phyloP scores from a whole-genome alignment of 2,888 invertebrate species.

The Drosophila ustulata region DNA sequence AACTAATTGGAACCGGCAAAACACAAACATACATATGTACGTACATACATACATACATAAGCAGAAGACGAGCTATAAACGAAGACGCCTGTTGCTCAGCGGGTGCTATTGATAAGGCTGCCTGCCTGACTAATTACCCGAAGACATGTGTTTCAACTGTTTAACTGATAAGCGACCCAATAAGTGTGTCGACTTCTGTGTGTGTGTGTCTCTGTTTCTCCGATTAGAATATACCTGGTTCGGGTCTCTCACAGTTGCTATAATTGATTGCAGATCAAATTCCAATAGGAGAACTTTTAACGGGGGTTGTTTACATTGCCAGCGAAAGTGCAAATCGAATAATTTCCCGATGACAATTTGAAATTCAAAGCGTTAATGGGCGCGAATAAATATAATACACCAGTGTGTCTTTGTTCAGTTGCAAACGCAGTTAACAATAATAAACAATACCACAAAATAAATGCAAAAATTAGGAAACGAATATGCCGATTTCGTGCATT shows the following conservation, averaged over 20 bases:
- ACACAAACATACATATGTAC: background rate
- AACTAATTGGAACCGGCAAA: slow-evolving; percentile 38
- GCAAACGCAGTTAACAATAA: background rate
- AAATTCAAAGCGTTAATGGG: slow-evolving; percentile 6
- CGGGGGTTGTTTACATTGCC: slow-evolving; percentile 32
- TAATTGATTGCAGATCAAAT: slow-evolving; percentile 69
- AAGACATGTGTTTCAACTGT: slow-evolving; percentile 57
- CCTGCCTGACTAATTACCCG: slow-evolving; percentile 61
- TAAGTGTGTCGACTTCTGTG: slow-evolving; percentile 12
- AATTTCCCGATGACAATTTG: background rate
- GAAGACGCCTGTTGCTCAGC: slow-evolving; percentile 22
- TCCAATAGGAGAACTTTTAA: slow-evolving; percentile 47
- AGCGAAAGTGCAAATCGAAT: background rate
- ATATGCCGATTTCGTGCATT: slow-evolving; percentile 1
- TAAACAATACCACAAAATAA: background rate
- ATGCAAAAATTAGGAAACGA: background rate
- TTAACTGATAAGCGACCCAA: slow-evolving; percentile 41
- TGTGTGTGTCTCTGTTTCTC: slow-evolving; percentile 22
- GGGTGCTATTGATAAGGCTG: slow-evolving; percentile 37
- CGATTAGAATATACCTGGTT: slow-evolving; percentile 50
- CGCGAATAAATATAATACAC: background rate
- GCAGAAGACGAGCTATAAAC: background rate
- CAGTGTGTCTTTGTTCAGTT: slow-evolving; percentile 6
- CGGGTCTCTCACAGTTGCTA: slow-evolving; percentile 3
- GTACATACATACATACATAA: background rate